A percentile compares a stretch with the other conserved stretches of the same genome.
phyloP scores from a whole-genome alignment of 2,113 vertebrate genomes.

The Acanthochromis polyacanthus region DNA sequence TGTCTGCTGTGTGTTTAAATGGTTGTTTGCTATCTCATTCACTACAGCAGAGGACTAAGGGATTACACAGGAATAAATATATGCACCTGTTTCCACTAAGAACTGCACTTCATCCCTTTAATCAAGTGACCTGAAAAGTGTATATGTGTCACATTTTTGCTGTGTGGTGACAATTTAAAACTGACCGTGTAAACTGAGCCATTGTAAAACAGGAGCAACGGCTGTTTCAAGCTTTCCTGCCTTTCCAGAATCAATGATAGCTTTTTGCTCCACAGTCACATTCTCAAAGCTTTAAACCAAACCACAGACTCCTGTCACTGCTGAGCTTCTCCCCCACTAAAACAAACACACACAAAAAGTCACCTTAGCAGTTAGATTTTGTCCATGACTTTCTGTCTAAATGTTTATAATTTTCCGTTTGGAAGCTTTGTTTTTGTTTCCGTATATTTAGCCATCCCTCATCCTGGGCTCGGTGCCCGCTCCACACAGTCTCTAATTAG shows the following conservation, averaged over 20 bases:
- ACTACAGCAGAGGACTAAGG: not conserved
- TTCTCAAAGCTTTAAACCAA: slow-evolving; percentile 45
- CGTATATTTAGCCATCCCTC: slow-evolving; percentile 84
- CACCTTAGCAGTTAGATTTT: slow-evolving; percentile 68
- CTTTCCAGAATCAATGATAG: slow-evolving; percentile 23
- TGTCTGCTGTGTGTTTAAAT: not conserved
- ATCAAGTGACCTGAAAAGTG: not conserved
- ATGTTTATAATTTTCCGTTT: slow-evolving; percentile 82
- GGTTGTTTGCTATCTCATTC: not conserved
- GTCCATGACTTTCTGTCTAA: slow-evolving; percentile 71
- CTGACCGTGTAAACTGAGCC: not conserved
- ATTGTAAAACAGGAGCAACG: slow-evolving; percentile 19
- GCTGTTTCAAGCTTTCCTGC: slow-evolving; percentile 5
- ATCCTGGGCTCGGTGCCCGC: slow-evolving; percentile 78
- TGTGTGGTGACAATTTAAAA: slow-evolving; percentile 6
- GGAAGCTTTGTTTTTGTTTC: slow-evolving; percentile 82
- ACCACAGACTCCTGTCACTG: slow-evolving; percentile 44
- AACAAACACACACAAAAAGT: slow-evolving; percentile 61
- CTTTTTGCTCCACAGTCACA: slow-evolving; percentile 12
- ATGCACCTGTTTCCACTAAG: not conserved
- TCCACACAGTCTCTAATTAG: slow-evolving; percentile 85
- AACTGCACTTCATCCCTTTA: not conserved
- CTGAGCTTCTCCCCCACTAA: slow-evolving; percentile 29
- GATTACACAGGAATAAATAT: too few relatives aligned
- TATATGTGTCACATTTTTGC: slow-evolving; percentile 10